These are phyloP conservation scores for Forbesichthys papilliferus DNA, from an alignment of 2,113 vertebrate genomes.

Conservation along the genomic window DNA sequence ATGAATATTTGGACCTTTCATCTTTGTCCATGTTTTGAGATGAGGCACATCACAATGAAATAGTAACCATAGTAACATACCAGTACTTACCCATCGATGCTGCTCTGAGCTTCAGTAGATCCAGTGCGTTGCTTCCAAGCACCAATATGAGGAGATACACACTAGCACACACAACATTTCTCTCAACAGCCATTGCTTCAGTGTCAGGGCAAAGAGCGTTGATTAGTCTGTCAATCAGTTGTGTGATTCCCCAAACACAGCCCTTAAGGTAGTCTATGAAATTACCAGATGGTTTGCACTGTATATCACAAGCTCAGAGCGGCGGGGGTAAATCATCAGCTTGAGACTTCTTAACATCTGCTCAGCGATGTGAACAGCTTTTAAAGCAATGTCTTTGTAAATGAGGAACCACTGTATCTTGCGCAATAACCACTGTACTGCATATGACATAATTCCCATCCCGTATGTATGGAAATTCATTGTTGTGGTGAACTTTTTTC, in stretches of 20 bases:
- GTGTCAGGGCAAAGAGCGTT: neutral
- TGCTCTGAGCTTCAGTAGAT: conserved; percentile 35
- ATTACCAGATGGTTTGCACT: neutral
- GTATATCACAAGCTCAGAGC: neutral
- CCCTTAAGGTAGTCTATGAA: neutral
- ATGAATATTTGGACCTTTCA: no score
- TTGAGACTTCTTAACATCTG: neutral
- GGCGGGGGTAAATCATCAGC: no score
- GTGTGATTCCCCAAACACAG: neutral
- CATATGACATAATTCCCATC: neutral
- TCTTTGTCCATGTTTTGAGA: neutral
- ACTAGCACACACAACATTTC: neutral
- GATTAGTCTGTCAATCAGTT: neutral
- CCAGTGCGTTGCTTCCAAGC: conserved; percentile 30
- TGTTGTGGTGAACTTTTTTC: neutral
- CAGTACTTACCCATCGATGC: conserved; percentile 42
- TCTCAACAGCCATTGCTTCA: conserved; percentile 12
- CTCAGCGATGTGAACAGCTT: neutral
- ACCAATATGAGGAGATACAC: conserved; percentile 33
- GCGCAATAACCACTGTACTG: no score
- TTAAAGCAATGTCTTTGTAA: conserved; percentile 13
- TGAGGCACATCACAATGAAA: no score
- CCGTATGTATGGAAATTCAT: neutral
- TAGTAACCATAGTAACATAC: neutral
- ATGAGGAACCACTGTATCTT: conserved; percentile 49